phyloP scores from a whole-genome alignment of 2,797 vertebrate genomes.

The Anguilla pacifica region DNA sequence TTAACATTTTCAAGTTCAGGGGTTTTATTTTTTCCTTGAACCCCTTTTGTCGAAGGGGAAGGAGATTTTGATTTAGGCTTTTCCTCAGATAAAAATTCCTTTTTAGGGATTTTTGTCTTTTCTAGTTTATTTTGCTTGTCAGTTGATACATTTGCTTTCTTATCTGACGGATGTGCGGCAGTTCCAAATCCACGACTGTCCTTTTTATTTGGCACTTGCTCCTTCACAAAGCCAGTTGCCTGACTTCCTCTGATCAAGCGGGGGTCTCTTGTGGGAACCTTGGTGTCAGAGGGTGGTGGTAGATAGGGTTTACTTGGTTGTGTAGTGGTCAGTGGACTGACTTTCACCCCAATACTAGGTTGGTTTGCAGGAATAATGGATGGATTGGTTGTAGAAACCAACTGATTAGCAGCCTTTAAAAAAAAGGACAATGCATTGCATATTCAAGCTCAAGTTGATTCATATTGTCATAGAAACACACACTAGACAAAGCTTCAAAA shows the following conservation, averaged over 20 bases:
- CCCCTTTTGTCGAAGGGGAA: conserved; percentile 77
- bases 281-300: conserved; percentile 77
- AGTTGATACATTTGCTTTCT: conserved; percentile 56
- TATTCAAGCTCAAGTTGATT: conserved; percentile 11
- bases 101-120: conserved; percentile 77
- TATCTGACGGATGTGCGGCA: conserved; percentile 64
- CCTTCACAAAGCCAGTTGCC: conserved; percentile 76
- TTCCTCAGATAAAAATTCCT: conserved; percentile 71
- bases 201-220: conserved; percentile 76
- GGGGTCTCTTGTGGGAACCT: conserved; percentile 85
- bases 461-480: background rate
- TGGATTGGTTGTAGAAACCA: conserved; percentile 66
- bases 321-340: conserved; percentile 60
- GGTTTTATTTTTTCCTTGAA: conserved; percentile 65
- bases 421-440: conserved; percentile 24
- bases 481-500: background rate
- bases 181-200: conserved; percentile 60
- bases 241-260: conserved; percentile 82
- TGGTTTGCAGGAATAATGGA: conserved; percentile 58
- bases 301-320: conserved; percentile 72
- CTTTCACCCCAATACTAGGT: conserved; percentile 61
- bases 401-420: conserved; percentile 82
- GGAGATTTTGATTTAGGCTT: conserved; percentile 83
- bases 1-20: conserved; percentile 74
- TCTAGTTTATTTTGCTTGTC: conserved; percentile 79